Evolutionary conservation across 53 echinoderm and acorn worm species (phyloP).

Genomic region (Holothuria leucospilota): DNA sequence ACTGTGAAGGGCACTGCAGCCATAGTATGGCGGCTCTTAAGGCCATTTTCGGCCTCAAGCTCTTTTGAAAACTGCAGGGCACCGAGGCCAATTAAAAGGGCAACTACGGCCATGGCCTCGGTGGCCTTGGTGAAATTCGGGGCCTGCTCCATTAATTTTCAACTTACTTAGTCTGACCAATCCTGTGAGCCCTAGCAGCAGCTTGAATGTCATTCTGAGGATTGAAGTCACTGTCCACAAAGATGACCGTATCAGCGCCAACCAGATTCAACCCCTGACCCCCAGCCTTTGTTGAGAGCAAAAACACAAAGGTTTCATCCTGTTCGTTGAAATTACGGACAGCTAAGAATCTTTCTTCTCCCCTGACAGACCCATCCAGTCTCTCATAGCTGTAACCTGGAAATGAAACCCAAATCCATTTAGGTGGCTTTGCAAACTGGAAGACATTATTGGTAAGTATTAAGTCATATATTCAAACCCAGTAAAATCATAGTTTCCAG

Average conservation of each 20-base stretch:
- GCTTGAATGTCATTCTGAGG: slow-evolving; percentile 99
- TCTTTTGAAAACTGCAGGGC: too few species aligned
- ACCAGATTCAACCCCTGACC: slow-evolving; percentile 99
- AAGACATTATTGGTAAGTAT: too few species aligned
- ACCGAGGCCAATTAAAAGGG: too few species aligned
- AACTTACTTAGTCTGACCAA: slow-evolving; percentile 89
- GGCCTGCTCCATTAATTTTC: too few species aligned
- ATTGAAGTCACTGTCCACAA: slow-evolving; percentile 97
- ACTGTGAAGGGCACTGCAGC: too few species aligned
- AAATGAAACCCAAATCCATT: neutral
- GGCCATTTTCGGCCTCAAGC: too few species aligned
- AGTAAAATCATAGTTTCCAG: too few species aligned
- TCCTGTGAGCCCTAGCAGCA: slow-evolving; percentile 96
- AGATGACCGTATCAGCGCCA: slow-evolving; percentile 94
- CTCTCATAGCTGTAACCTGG: slow-evolving; percentile 92
- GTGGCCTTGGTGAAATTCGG: too few species aligned
- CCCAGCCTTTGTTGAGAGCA: slow-evolving; percentile 96
- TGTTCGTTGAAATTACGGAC: slow-evolving; percentile 91
- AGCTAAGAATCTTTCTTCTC: slow-evolving; percentile 92
- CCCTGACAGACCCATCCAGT: slow-evolving; percentile 92
- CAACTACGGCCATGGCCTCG: too few species aligned
- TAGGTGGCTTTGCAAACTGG: too few species aligned
- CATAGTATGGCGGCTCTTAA: too few species aligned
- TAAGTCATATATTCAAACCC: too few species aligned
- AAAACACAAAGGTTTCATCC: slow-evolving; percentile 92